phyloP scores from a whole-genome alignment of 2,888 invertebrate genomes.

The Pollenia amentaria region DNA sequence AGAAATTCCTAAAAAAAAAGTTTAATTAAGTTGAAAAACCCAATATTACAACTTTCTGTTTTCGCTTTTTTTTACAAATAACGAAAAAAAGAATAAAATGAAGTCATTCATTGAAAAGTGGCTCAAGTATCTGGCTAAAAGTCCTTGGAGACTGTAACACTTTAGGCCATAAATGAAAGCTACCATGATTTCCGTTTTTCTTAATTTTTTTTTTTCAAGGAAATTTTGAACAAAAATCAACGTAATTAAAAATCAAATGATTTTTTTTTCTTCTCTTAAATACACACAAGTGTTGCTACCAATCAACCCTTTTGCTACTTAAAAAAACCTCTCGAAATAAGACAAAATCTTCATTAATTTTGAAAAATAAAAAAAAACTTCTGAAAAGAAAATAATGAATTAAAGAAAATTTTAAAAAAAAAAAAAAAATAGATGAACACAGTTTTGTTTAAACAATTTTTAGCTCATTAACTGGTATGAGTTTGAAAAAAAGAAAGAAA shows the following conservation, averaged over 20 bases:
- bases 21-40: conserved; percentile 77
- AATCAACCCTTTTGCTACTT: conserved; percentile 67
- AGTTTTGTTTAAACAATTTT: conserved; percentile 67
- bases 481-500: conserved; percentile 29
- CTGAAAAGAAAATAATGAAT: conserved; percentile 57
- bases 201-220: conserved; percentile 27
- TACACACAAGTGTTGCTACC: conserved; percentile 66
- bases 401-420: conserved; percentile 55
- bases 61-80: not conserved
- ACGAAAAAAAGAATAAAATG: conserved; percentile 24
- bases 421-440: conserved; percentile 34
- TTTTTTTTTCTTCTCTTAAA: conserved; percentile 58
- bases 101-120: conserved; percentile 69
- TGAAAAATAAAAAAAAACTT: conserved; percentile 29
- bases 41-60: conserved; percentile 41
- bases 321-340: conserved; percentile 40
- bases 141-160: conserved; percentile 75
- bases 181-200: conserved; percentile 67
- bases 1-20: conserved; percentile 58
- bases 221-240: conserved; percentile 71
- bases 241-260: conserved; percentile 77
- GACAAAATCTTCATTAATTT: conserved; percentile 75
- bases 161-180: conserved; percentile 66
- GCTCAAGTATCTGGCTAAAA: conserved; percentile 71
- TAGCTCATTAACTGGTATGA: conserved; percentile 75